Conservation (phyloP, 2,113 vertebrate genomes). For the Vombatus ursinus region DNA sequence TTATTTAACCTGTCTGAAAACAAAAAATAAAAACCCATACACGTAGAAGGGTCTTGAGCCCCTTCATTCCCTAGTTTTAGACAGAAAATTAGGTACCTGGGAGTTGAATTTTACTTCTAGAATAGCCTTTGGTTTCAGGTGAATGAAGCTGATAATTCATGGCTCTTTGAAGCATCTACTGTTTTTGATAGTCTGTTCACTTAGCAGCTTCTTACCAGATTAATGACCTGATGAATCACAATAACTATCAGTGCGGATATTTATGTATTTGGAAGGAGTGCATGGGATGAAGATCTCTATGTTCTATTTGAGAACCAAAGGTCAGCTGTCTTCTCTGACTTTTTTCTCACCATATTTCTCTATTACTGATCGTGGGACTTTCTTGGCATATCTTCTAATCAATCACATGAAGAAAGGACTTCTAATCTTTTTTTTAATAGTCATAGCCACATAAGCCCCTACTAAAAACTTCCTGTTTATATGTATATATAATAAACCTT, state of each 20-base stretch:
- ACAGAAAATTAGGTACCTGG: conserved; percentile 21
- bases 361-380: neutral
- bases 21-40: neutral
- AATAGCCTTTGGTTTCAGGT: conserved; percentile 65
- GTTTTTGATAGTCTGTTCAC: conserved; percentile 64
- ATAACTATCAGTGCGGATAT: conserved; percentile 7
- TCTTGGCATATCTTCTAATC: neutral
- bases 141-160: conserved; percentile 68
- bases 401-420: conserved; percentile 2
- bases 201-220: conserved; percentile 61
- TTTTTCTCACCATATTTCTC: neutral
- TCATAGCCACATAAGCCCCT: neutral
- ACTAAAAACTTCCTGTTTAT: neutral
- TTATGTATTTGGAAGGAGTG: conserved; percentile 22
- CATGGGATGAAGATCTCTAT: neutral
- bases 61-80: neutral
- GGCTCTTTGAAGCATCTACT: conserved; percentile 65
- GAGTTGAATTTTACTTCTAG: neutral
- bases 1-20: neutral
- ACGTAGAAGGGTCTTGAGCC: neutral
- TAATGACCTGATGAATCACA: conserved; percentile 72
- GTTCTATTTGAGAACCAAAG: conserved; percentile 22
- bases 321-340: neutral
- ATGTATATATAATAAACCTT: no score
- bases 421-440: neutral